These are phyloP conservation scores for Eupristina koningsbergeri DNA, from an alignment of 1,140 invertebrate species.

Conservation along the genomic window DNA sequence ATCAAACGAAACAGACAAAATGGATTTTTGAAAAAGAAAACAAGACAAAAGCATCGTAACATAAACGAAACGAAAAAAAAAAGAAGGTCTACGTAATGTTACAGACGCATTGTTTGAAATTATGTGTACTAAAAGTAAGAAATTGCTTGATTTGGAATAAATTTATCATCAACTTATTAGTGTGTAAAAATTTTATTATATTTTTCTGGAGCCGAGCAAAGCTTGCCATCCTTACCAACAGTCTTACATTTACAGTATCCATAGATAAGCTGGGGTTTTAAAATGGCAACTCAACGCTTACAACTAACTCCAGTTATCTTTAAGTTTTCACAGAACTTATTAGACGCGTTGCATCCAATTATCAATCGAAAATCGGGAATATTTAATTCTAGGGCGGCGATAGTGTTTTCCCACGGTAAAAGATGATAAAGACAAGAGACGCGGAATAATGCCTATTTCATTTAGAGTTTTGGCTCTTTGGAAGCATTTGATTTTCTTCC, in stretches of 20 bases:
- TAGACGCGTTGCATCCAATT: neutral
- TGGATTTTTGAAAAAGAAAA: slow-evolving; percentile 12
- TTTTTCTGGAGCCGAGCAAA: neutral
- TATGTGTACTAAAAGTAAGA: neutral
- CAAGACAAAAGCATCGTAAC: neutral
- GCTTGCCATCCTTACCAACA: neutral
- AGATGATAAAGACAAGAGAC: too few relatives aligned
- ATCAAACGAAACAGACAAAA: too few relatives aligned
- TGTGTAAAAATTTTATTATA: neutral
- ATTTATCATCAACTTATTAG: neutral
- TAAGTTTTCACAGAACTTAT: neutral
- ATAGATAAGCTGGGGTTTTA: neutral
- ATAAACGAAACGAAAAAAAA: neutral
- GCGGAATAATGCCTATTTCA: neutral
- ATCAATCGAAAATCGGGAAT: neutral
- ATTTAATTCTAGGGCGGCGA: neutral
- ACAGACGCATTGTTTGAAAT: neutral
- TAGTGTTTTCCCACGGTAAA: too few relatives aligned
- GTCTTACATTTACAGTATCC: neutral
- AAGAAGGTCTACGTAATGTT: neutral
- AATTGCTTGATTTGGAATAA: neutral
- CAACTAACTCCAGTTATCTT: neutral
- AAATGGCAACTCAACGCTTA: neutral
- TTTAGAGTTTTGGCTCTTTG: neutral
- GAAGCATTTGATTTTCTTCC: neutral